A percentile compares a stretch with the other conserved stretches of the same genome.
phyloP scores from a whole-genome alignment of 1,140 invertebrate genomes.

The Saccostrea echinata region DNA sequence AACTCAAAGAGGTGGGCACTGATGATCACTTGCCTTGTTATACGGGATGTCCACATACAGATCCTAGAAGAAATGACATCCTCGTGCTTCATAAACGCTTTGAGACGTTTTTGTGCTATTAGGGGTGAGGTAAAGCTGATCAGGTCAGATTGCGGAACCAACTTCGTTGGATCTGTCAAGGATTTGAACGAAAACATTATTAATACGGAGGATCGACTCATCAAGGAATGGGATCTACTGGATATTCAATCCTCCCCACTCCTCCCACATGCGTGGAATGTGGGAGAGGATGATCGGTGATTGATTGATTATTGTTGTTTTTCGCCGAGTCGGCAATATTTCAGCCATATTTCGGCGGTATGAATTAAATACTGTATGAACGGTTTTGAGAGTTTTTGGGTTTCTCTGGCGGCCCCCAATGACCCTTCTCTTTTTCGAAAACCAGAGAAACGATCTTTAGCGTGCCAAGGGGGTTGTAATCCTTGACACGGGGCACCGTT shows the following conservation, averaged over 20 bases:
- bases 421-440: no score
- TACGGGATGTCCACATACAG: constrained; percentile 62
- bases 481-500: no score
- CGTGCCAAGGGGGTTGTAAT: no score
- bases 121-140: constrained; percentile 57
- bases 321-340: no score
- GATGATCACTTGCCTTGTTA: constrained; percentile 63
- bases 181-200: constrained; percentile 40
- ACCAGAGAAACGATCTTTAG: no score
- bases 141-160: constrained; percentile 64
- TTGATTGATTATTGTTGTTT: no score
- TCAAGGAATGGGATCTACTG: constrained; percentile 40
- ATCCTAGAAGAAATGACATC: constrained; percentile 61
- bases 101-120: constrained; percentile 59
- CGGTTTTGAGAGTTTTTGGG: no score
- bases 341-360: no score
- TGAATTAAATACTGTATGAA: no score
- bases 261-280: constrained; percentile 58
- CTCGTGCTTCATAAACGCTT: constrained; percentile 65
- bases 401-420: no score
- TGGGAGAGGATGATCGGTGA: constrained; percentile 66
- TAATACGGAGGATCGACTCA: constrained; percentile 41
- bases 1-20: constrained; percentile 61
- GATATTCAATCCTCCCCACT: constrained; percentile 59
- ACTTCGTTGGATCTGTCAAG: constrained; percentile 61